phyloP scores from a whole-genome alignment of 2,888 invertebrate species.

The Ferrisia virgata region DNA sequence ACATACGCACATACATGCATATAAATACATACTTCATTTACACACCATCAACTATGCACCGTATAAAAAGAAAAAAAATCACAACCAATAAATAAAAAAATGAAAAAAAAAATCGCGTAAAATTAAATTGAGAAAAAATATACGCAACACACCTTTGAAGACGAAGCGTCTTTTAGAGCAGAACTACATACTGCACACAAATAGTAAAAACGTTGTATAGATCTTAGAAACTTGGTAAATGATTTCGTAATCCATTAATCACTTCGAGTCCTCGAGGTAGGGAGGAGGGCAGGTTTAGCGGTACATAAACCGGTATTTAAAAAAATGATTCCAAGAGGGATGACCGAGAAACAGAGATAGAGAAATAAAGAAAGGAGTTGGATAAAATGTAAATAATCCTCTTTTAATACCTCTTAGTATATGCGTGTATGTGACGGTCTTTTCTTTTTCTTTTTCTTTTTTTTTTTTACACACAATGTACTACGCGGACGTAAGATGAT shows the following conservation, averaged over 20 bases:
- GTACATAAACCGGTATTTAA: constrained; percentile 19
- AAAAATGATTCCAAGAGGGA: constrained; percentile 20
- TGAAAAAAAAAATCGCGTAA: neutral
- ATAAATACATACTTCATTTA: neutral
- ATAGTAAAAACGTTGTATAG: neutral
- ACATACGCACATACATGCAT: no score
- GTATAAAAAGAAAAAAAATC: neutral
- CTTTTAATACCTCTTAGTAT: neutral
- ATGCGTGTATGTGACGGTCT: neutral
- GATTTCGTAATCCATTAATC: constrained; percentile 30
- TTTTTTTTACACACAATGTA: neutral
- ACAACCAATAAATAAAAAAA: neutral
- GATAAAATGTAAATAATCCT: neutral
- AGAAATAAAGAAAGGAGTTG: neutral
- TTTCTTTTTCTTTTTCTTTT: neutral
- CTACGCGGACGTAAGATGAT: neutral
- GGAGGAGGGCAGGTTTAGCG: neutral
- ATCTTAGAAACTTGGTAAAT: neutral
- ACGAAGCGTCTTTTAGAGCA: neutral
- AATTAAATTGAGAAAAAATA: no score
- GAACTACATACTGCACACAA: neutral
- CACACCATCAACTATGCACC: neutral
- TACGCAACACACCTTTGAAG: neutral
- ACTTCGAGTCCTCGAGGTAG: neutral
- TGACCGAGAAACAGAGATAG: no score